Percentiles rank a stretch among this genome's conserved stretches.
These are phyloP conservation scores for Chironex yamaguchii DNA, from an alignment of 30 jellyfish, hydroid and myxozoan genomes.

Conservation along the genomic window DNA sequence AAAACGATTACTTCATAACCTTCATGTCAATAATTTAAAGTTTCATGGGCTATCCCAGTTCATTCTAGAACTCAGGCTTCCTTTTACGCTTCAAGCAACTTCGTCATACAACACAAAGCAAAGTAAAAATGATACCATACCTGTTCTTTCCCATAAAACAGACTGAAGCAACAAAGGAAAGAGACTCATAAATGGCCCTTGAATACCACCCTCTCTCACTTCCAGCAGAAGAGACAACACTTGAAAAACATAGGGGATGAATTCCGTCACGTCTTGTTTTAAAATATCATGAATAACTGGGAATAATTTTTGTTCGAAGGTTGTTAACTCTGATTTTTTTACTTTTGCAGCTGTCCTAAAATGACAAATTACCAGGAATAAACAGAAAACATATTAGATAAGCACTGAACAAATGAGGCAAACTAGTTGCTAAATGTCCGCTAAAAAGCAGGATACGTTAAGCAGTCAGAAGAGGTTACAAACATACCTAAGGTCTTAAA, in stretches of 20 bases:
- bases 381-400: too few relatives aligned
- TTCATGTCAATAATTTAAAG: too few relatives aligned
- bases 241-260: conserved; percentile 94
- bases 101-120: not conserved
- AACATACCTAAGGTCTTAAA: too few relatives aligned
- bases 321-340: conserved; percentile 52
- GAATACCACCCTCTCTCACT: conserved; percentile 93
- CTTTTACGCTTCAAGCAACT: too few relatives aligned
- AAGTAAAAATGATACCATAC: conserved; percentile 16
- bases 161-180: conserved; percentile 94
- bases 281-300: conserved; percentile 84
- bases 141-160: conserved; percentile 97
- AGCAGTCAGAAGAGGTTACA: too few relatives aligned
- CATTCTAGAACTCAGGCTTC: too few relatives aligned
- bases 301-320: conserved; percentile 75
- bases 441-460: too few relatives aligned
- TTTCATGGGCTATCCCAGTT: too few relatives aligned
- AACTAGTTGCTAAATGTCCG: too few relatives aligned
- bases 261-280: conserved; percentile 90
- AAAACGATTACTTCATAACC: too few relatives aligned
- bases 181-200: conserved; percentile 91
- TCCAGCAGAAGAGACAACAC: conserved; percentile 91
- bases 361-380: too few relatives aligned
- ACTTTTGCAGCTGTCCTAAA: conserved; percentile 85
- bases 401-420: too few relatives aligned